Evolutionary conservation across 2,113 vertebrate species (phyloP), one percentile per base, ranked within the genome.

Genomic region (Gymnocephalus cernua): DNA sequence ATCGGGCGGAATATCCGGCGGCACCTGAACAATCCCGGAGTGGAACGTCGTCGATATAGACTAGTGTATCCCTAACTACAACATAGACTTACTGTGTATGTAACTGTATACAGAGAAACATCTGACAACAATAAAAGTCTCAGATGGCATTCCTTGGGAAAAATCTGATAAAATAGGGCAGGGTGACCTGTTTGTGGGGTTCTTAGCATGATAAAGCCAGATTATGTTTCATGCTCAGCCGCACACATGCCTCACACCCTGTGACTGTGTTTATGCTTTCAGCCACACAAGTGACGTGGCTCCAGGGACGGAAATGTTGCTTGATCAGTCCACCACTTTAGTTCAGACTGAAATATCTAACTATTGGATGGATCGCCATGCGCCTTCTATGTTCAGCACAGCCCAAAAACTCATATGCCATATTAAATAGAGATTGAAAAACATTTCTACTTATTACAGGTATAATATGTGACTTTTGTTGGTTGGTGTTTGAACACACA

Each of bases 181-280:
- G 3, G 3, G 6, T 61, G 66, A 85, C 61, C 61, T 54, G 15
- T 32, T 18, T 56, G 6, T 19, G 41, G 29, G 4, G 14, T 32
- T 64, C 48, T 69, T 75, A 77, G 80, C 72, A 53, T 65, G 50
- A 65, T 58, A n/a, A 58, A 64, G 15, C 32, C 29, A 18, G 41
- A 74, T 50, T 58, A 45, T 35, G 51, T 53, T 58, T 79, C 18
- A n/a, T 41, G 29, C 38, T 67, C 12, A 47, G 21, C 27, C 10
- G 14, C 48, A 58, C 48, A 45, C n/a, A n/a, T n/a, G 32, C n/a
- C 27, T 13, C 21, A 27, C 6, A 19, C 38, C 23, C n/a, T 29
- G 4, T 4, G 13, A 48, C 25, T 54, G 29, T 15, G 29, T 48
- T 21, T 10, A 63, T 64, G 21, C 61, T 23, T 23, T 27, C 10